Evolutionary conservation across 2,797 vertebrate species (phyloP), one percentile per base, ranked within the genome.

Genomic region (Esox lucius): DNA sequence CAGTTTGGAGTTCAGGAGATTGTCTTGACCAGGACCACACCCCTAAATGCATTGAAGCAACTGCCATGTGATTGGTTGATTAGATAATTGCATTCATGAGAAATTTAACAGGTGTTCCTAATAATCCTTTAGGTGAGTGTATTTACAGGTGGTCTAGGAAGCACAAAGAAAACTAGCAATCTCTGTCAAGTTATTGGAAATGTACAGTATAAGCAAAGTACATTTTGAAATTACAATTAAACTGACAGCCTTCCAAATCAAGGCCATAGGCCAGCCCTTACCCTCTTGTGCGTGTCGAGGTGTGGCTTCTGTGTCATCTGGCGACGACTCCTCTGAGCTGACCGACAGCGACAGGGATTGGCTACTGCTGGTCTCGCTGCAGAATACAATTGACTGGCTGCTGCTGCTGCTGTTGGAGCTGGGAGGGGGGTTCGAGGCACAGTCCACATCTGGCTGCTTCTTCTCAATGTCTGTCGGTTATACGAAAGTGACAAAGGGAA

Each of bases 311-410:
- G 93, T 88, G 88, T 96, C 95, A 91, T 91, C 95, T 84, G 93
- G 89, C 85, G 94, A 94, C 79, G 95, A 94, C 88, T 96, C 95
- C 85, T 95, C 95, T 81, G 93, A 91, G 75, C 93, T 91, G 87
- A 91, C 90, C 81, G 95, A 91, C 92, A 92, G 92, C 31, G 91
- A 94, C 92, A 96, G 92, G 84, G 95, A 93, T 94, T 96, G 95
- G 91, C 88, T 90, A 82, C 96, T 96, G 95, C 94, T 95, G 94
- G 90, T 94, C 93, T 99, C 96, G 83, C 92, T 96, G 73, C 95
- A 95, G 95, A 97, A 98, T 87, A 97, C 92, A 89, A 96, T 95
- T 91, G 96, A 94, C 92, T 98, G 97, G 94, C 91, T 96, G 91
- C 91, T 96, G 91, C 91, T 96, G 91, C 89, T 91, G 93, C 42